Evolutionary conservation across 2,113 vertebrate genomes (phyloP), one percentile per base, ranked within the genome.

Genomic region (Montifringilla adamsi): DNA sequence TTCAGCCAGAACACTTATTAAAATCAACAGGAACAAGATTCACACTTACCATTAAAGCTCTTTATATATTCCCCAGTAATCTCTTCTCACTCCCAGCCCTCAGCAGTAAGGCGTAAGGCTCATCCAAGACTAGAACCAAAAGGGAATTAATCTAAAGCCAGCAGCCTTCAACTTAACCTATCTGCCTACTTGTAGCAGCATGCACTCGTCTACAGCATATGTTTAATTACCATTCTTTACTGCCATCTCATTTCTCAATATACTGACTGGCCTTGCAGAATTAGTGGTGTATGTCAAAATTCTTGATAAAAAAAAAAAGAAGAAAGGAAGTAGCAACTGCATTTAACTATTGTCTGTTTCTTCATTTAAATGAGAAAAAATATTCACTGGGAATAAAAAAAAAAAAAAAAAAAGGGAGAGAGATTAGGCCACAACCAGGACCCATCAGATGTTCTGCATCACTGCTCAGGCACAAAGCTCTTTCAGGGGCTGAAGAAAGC

Each of bases 391-490:
- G n/a, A n/a, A n/a, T n/a, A n/a, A n/a, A n/a, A n/a, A 13, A 1
- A 2, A 30, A 12, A 26, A 41, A 52, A 52, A 6, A 52, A 1
- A 26, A 0, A 49, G 7, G 37, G 22, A 15, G n/a, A 15, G 43
- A 83, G 93, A 93, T 94, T 76, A 94, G 76, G 86, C 56, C 87
- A 87, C 73, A 88, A 47, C 3, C 76, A 75, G 74, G 79, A n/a
- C 91, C 92, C 93, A 92, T 88, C 64, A 93, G 93, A 93, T 95
- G 94, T 96, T 97, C 94, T 95, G 96, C 95, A 94, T 95, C 94
- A 92, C 84, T 89, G 95, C 91, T 70, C 95, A 93, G 85, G 62
- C 94, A 96, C 94, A 96, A 97, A 96, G 93, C 90, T 87, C 87
- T 59, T 90, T 87, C 96, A 93, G 85, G 87, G 93, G 68, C 82